Conservation (phyloP, 1,140 invertebrate genomes). For the Dendrolimus punctatus region DNA sequence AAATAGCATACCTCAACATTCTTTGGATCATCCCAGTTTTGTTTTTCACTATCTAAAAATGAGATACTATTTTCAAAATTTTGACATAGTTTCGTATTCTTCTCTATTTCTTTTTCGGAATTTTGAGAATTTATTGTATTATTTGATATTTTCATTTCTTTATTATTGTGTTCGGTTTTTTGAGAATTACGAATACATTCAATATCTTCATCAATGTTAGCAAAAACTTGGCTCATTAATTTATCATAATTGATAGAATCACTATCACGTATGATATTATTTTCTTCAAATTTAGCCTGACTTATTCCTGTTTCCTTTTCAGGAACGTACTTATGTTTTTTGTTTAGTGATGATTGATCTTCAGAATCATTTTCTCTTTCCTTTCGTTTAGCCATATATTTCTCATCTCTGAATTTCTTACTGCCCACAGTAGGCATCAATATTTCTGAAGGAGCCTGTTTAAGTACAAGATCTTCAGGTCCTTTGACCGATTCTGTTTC, state of each 20-base stretch:
- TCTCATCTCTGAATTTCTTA: conserved; percentile 23
- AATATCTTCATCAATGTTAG: conserved; percentile 53
- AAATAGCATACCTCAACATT: conserved; percentile 1
- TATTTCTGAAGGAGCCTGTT: conserved; percentile 41
- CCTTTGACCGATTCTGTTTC: conserved; percentile 40
- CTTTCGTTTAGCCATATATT: conserved; percentile 38
- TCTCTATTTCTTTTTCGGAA: neutral
- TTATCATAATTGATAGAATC: conserved; percentile 46
- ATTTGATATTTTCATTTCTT: neutral
- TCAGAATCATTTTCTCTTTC: conserved; percentile 13
- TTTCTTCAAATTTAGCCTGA: conserved; percentile 3
- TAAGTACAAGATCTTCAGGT: conserved; percentile 29
- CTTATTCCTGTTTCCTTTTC: conserved; percentile 3
- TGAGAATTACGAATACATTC: conserved; percentile 19
- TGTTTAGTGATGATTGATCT: conserved; percentile 24
- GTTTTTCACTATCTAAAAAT: too few species aligned
- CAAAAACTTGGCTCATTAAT: conserved; percentile 52
- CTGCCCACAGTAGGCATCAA: conserved; percentile 29
- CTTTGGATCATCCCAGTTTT: neutral
- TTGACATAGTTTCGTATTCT: neutral
- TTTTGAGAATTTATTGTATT: neutral
- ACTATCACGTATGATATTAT: conserved; percentile 24
- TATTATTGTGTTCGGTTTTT: conserved; percentile 9
- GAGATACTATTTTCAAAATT: neutral
- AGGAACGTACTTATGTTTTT: conserved; percentile 26